Percentiles rank a stretch among this genome's conserved stretches.
Conservation (phyloP, 2,113 vertebrate genomes). For the Irena cyanogastra region DNA sequence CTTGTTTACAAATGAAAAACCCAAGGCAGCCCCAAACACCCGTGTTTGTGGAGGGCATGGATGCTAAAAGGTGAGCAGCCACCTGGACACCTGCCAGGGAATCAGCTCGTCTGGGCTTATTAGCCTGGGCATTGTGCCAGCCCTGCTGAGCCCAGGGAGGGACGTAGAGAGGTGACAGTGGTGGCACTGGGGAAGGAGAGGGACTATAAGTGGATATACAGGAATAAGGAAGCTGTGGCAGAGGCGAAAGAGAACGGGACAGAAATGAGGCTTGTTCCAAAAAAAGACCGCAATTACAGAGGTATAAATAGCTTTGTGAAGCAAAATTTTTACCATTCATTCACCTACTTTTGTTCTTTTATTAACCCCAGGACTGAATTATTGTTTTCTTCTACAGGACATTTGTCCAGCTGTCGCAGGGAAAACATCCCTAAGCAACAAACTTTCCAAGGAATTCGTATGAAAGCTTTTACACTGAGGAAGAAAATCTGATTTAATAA, state of each 20-base stretch:
- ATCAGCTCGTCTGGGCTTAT: neutral
- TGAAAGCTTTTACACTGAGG: neutral
- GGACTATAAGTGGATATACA: too few relatives aligned
- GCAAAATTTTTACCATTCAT: neutral
- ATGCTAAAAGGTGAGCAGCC: neutral
- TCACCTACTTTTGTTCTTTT: slow-evolving; percentile 23
- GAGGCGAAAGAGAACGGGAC: neutral
- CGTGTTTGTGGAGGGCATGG: neutral
- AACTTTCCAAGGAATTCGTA: neutral
- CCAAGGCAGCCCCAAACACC: neutral
- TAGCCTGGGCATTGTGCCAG: neutral
- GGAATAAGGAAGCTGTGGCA: neutral
- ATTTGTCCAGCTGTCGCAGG: neutral
- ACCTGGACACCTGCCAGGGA: neutral
- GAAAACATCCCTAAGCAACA: neutral
- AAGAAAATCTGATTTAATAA: neutral
- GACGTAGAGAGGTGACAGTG: neutral
- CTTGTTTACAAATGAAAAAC: neutral
- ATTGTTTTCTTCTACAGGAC: neutral
- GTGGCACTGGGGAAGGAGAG: neutral
- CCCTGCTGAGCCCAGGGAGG: neutral
- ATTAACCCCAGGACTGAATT: neutral
- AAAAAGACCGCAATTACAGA: slow-evolving; percentile 16
- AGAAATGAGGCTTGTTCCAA: neutral
- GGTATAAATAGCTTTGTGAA: neutral